phyloP scores from a whole-genome alignment of 2,797 vertebrate genomes.

The Rousettus madagascariensis region DNA sequence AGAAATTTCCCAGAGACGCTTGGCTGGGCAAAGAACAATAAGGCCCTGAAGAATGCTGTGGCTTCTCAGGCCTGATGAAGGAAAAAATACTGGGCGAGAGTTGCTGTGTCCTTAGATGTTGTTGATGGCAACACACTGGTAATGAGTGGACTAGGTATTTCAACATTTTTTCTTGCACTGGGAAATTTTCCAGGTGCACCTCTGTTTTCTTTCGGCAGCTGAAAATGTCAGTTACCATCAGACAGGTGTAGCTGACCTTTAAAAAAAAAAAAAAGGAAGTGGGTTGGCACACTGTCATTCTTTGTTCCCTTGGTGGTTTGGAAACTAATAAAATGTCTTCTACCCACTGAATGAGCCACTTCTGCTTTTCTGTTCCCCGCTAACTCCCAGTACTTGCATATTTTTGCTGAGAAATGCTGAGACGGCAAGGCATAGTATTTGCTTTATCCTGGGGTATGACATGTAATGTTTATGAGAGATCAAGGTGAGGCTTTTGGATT shows the following conservation, averaged over 20 bases:
- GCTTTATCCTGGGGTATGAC: background rate
- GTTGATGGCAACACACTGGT: background rate
- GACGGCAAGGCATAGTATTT: background rate
- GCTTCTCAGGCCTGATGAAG: background rate
- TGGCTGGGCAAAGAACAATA: background rate
- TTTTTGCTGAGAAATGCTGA: background rate
- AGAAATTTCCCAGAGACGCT: background rate
- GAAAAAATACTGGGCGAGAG: background rate
- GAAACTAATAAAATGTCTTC: background rate
- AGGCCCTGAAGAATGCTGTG: background rate
- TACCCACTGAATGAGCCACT: rapidly evolving
- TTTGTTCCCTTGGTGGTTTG: background rate
- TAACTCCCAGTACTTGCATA: background rate
- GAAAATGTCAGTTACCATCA: background rate
- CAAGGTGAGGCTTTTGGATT: background rate
- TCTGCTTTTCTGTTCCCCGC: background rate
- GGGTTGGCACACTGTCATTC: background rate
- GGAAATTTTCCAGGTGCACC: background rate
- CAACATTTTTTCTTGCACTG: background rate
- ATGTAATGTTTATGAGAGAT: background rate
- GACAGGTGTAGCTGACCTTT: background rate
- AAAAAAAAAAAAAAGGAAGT: background rate
- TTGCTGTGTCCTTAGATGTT: background rate
- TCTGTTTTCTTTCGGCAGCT: background rate
- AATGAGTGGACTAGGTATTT: background rate